Conservation (phyloP, 1,140 invertebrate species). For the Scaptomyza pallida region DNA sequence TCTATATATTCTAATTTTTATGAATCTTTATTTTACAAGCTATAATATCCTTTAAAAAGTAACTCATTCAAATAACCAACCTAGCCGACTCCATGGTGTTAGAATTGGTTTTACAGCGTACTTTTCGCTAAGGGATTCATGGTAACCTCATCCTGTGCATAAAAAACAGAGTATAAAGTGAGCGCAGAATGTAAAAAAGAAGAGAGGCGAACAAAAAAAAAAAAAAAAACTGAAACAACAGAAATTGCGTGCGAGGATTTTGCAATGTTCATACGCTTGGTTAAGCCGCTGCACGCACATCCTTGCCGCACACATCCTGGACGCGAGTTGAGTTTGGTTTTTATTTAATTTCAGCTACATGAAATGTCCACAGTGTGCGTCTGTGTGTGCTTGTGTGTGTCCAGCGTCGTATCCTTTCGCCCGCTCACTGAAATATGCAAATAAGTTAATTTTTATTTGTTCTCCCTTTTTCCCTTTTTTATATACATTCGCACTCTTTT, state of each 20-base stretch:
- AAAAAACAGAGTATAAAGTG: constrained; percentile 7
- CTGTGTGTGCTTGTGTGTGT: constrained; percentile 34
- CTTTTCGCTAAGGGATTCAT: neutral
- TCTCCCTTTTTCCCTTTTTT: constrained; percentile 36
- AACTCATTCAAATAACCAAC: neutral
- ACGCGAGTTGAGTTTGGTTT: constrained; percentile 39
- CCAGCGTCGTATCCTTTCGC: constrained; percentile 59
- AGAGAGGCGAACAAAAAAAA: too few species aligned
- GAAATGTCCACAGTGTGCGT: constrained; percentile 25
- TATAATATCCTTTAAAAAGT: too few species aligned
- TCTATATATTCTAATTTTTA: too few species aligned
- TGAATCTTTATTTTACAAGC: too few species aligned
- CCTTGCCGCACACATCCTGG: constrained; percentile 53
- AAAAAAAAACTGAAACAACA: constrained; percentile 17
- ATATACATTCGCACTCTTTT: constrained; percentile 27
- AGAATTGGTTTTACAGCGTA: neutral
- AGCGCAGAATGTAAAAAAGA: too few species aligned
- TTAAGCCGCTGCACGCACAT: constrained; percentile 53
- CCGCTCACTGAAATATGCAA: constrained; percentile 74
- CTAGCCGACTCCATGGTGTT: too few species aligned
- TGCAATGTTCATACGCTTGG: constrained; percentile 56
- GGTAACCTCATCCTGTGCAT: constrained; percentile 5
- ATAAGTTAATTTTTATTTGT: constrained; percentile 79
- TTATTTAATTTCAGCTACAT: constrained; percentile 55
- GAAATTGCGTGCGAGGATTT: constrained; percentile 56